Percentiles rank a stretch among this genome's conserved stretches.
Conservation (phyloP, 2,113 vertebrate species). For the Ctenodactylus gundi region DNA sequence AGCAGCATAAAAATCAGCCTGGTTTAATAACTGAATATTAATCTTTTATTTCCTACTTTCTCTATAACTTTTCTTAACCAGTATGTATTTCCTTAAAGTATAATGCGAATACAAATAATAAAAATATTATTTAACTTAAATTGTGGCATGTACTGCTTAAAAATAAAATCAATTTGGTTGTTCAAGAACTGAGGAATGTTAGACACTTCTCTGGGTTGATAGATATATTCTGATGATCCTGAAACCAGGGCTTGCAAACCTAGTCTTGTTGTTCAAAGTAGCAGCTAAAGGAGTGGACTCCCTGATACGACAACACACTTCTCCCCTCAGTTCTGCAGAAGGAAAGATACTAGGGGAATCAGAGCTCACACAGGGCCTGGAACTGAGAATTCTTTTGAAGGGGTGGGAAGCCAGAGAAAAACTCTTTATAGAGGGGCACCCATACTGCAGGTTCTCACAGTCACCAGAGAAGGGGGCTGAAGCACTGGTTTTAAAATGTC, state of each 20-base stretch:
- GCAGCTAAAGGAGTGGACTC: neutral
- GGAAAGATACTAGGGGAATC: neutral
- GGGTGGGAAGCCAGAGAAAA: neutral
- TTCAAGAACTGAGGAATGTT: neutral
- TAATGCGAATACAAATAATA: slow-evolving; percentile 23
- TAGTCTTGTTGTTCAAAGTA: neutral
- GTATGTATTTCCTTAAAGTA: neutral
- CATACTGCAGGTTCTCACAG: neutral
- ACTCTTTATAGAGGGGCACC: neutral
- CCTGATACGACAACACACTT: neutral
- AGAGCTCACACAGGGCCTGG: rapidly evolving
- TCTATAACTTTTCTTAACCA: neutral
- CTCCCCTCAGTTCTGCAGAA: neutral
- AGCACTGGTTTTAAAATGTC: neutral
- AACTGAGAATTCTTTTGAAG: neutral
- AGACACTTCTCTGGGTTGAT: neutral
- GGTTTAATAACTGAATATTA: neutral
- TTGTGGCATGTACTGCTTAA: neutral
- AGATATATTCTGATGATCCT: neutral
- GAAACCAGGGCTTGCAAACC: neutral
- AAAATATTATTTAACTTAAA: neutral
- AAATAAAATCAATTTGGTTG: neutral
- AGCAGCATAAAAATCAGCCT: neutral
- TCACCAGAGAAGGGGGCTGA: neutral
- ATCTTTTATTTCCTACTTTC: neutral